Conservation (phyloP, 2,797 vertebrate genomes). For the Etheostoma nigrum region DNA sequence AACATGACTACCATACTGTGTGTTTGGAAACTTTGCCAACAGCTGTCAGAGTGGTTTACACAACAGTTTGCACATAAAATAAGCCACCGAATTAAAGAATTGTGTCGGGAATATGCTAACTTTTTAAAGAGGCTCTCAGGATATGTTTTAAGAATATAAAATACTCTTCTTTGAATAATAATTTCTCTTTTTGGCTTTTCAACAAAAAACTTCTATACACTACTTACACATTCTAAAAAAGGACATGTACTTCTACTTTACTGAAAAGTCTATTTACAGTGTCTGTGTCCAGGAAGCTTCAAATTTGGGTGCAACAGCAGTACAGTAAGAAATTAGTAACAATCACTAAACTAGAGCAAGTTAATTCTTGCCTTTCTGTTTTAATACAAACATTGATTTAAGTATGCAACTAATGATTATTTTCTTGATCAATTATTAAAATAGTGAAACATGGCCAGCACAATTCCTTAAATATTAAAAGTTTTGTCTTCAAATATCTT, state of each 20-base stretch:
- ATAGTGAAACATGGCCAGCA: too few species aligned
- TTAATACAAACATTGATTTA: too few species aligned
- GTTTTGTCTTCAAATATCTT: too few species aligned
- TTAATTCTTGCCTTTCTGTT: too few species aligned
- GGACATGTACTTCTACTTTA: background rate
- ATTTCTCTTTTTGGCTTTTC: background rate
- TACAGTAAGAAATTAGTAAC: too few species aligned
- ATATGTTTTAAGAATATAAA: background rate
- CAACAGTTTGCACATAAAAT: conserved; percentile 18
- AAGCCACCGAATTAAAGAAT: background rate
- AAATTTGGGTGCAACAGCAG: background rate
- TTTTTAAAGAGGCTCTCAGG: background rate
- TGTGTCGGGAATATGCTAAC: background rate
- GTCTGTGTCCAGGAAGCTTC: background rate
- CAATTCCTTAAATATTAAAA: too few species aligned
- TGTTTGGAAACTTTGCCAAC: conserved; percentile 21
- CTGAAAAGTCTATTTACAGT: background rate
- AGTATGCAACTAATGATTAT: too few species aligned
- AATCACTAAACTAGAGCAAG: too few species aligned
- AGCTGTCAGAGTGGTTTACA: conserved; percentile 27
- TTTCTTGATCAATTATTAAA: too few species aligned
- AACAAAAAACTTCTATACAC: background rate
- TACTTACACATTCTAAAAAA: background rate
- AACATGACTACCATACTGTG: background rate
- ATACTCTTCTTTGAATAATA: background rate